phyloP scores from a whole-genome alignment of 1,140 invertebrate species.

The Cotesia chilonis region DNA sequence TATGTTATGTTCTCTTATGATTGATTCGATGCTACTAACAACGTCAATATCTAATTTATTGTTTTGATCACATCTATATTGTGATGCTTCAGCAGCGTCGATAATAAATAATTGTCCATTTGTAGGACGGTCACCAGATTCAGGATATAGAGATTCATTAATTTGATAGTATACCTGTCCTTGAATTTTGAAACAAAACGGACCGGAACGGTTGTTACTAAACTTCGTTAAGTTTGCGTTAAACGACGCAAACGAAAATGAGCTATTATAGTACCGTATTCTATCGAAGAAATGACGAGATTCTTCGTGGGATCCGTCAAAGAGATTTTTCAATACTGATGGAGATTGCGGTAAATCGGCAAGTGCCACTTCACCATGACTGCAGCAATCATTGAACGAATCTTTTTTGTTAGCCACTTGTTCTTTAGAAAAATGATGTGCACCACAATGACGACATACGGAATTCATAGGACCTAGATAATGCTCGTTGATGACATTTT shows the following conservation, averaged over 20 bases:
- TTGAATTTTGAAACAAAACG: conserved; percentile 24
- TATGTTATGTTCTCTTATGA: conserved; percentile 20
- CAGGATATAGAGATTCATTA: conserved; percentile 10
- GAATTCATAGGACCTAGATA: conserved; percentile 15
- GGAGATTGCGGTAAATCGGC: conserved; percentile 5
- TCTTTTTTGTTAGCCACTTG: neutral
- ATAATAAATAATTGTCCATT: conserved; percentile 27
- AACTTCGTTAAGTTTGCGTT: conserved; percentile 30
- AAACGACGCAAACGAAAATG: conserved; percentile 30
- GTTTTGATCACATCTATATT: neutral
- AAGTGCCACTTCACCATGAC: conserved; percentile 22
- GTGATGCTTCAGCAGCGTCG: conserved; percentile 2
- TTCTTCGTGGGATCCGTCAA: conserved; percentile 18
- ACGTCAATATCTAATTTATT: neutral
- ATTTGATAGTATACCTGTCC: conserved; percentile 21
- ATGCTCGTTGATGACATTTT: conserved; percentile 9
- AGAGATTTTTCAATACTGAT: conserved; percentile 8
- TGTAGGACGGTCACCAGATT: neutral
- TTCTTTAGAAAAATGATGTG: conserved; percentile 27
- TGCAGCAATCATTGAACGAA: conserved; percentile 32
- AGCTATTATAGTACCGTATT: conserved; percentile 22
- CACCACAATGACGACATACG: conserved; percentile 1
- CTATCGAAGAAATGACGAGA: conserved; percentile 22
- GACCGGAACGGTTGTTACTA: conserved; percentile 4
- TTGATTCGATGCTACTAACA: conserved; percentile 4